A percentile compares a stretch with the other conserved stretches of the same genome.
phyloP scores from a whole-genome alignment of 2,113 vertebrate species.

The Cygnus atratus region DNA sequence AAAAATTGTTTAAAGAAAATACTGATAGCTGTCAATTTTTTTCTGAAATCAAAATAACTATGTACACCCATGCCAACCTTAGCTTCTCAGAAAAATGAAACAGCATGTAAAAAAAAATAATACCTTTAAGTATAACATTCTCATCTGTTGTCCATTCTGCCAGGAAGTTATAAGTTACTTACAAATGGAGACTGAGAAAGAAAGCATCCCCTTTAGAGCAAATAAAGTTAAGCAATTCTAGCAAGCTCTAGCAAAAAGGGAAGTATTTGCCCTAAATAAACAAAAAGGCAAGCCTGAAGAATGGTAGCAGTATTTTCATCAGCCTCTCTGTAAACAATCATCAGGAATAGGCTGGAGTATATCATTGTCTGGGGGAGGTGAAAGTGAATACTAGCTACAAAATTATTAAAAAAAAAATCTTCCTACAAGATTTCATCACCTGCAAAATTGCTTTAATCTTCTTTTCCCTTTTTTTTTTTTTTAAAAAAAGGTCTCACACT shows the following conservation, averaged over 20 bases:
- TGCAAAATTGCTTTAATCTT: neutral
- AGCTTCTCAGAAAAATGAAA: conserved; percentile 10
- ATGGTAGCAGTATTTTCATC: neutral
- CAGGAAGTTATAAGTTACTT: neutral
- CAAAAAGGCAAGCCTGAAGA: conserved; percentile 34
- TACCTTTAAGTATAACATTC: neutral
- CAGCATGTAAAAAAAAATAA: neutral
- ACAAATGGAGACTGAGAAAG: neutral
- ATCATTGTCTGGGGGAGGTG: neutral
- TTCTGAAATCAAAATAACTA: neutral
- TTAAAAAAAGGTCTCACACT: neutral
- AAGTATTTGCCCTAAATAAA: neutral
- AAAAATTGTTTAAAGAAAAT: conserved; percentile 22
- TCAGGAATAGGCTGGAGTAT: neutral
- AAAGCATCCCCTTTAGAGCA: neutral
- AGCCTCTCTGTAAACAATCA: neutral
- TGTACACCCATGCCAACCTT: neutral
- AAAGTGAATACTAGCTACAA: neutral
- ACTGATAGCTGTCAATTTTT: conserved; percentile 36
- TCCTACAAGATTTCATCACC: neutral
- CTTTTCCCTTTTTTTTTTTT: neutral
- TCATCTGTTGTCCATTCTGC: neutral
- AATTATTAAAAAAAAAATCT: neutral
- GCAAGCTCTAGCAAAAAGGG: neutral
- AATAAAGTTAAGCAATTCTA: neutral